Base-by-base conservation (phyloP, 1,140 invertebrate species). In the Parasteatoda tepidariorum region DNA sequence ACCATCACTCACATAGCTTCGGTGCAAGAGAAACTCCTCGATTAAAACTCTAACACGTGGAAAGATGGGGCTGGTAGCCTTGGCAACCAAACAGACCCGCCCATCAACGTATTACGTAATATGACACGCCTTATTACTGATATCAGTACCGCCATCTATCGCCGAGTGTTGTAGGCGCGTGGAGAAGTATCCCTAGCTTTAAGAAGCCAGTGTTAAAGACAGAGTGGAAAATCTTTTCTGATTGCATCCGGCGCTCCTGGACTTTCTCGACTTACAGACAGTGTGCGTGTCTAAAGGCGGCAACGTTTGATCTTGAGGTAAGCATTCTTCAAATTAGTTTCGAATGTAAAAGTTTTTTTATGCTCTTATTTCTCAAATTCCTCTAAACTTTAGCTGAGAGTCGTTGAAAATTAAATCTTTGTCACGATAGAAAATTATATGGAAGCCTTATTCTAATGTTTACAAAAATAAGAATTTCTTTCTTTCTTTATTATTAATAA, bases 11-110 rank as follows among this genome's bases (percentile, higher is more conserved):
- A 62, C 26, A 0, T 48, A 33, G 64, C 18, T 61, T 26, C n/a
- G 28, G 34, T 67, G 76, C 76, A 68, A 6, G 41, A 64, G 54
- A 57, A 38, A 38, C 31, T 48, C 48, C 18, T 61, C 64, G 73
- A 76, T 78, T 78, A 78, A 54, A 78, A 76, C 59, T 64, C 59
- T 28, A 57, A 28, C 62, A 79, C 76, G 76, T 68, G 64, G 61
- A 18, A 26, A 30, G 26, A 64, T 24, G 61, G 38, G 38, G 73
- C 55, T 30, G 70, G 70, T 73, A 73, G 70, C n/a, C 70, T 28
- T 73, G 70, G 57, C 70, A 73, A 73, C 70, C 28, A 18, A 31
- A 57, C 30, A n/a, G 33, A 54, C 34, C 30, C 74, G 74, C 74
- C 74, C 34, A 66, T 48, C 31, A 22, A n/a, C 9, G n/a, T 22